A percentile compares a stretch with the other conserved stretches of the same genome.
These are phyloP conservation scores for Anniella stebbinsi DNA, from an alignment of 2,797 vertebrate genomes.

Conservation along the genomic window DNA sequence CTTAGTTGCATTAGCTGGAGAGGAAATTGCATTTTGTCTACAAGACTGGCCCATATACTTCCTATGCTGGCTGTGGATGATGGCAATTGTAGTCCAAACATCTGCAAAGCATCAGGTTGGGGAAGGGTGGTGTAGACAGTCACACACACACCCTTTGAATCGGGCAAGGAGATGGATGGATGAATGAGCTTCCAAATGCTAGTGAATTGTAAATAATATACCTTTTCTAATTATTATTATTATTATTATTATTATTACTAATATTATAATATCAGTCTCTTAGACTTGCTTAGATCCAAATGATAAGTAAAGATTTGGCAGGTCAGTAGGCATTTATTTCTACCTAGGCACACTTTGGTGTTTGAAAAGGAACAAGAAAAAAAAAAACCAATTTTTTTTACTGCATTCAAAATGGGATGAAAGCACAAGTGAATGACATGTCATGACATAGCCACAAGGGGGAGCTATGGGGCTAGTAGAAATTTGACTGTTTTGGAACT, in stretches of 20 bases:
- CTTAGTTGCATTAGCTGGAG: too few relatives aligned
- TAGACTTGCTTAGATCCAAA: not conserved
- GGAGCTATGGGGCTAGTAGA: conserved; percentile 44
- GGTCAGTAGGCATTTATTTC: not conserved
- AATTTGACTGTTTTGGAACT: not conserved
- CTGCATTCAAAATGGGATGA: not conserved
- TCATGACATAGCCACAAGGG: conserved; percentile 55
- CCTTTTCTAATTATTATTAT: too few relatives aligned
- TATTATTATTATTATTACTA: too few relatives aligned
- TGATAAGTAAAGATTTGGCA: not conserved
- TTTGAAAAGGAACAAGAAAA: not conserved
- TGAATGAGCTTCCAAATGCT: not conserved
- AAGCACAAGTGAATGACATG: not conserved
- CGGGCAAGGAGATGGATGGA: not conserved
- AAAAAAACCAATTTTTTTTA: not conserved
- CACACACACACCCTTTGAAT: not conserved
- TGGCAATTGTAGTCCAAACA: too few relatives aligned
- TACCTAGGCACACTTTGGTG: not conserved
- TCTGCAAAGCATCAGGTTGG: too few relatives aligned
- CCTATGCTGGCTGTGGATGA: too few relatives aligned
- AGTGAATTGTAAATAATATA: not conserved
- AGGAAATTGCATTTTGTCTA: too few relatives aligned
- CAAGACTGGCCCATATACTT: too few relatives aligned
- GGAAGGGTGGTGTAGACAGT: too few relatives aligned
- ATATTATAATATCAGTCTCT: too few relatives aligned